Conservation (phyloP, 2,888 invertebrate species). For the Agrilus mali region DNA sequence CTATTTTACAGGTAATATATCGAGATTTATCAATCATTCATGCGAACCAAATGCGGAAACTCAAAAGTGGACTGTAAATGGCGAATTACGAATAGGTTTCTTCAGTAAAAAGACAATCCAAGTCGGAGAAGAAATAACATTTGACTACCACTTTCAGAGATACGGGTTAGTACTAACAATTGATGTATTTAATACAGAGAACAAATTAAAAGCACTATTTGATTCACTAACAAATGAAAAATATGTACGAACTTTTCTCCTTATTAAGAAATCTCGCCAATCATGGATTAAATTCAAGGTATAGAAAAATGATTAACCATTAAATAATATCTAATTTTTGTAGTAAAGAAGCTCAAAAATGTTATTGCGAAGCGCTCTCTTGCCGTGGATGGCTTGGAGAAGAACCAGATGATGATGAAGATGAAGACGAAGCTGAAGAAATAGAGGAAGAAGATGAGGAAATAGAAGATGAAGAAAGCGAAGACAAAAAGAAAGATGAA, state of each 20-base stretch:
- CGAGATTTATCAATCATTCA: conserved; percentile 96
- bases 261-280: no score
- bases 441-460: conserved; percentile 32
- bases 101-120: conserved; percentile 77
- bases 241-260: no score
- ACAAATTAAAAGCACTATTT: no score
- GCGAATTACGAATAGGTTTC: conserved; percentile 90
- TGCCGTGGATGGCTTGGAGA: conserved; percentile 96
- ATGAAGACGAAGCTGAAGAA: conserved; percentile 42
- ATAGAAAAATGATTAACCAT: no score
- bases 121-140: conserved; percentile 91
- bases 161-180: conserved; percentile 61
- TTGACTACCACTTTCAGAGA: conserved; percentile 96
- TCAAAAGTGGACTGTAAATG: conserved; percentile 93
- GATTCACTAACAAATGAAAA: no score
- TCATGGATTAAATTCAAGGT: no score
- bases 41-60: conserved; percentile 98
- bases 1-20: conserved; percentile 58
- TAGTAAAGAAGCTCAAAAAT: conserved; percentile 91
- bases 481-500: conserved; percentile 33
- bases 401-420: conserved; percentile 61
- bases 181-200: background rate
- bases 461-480: conserved; percentile 21
- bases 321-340: background rate
- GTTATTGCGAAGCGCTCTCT: conserved; percentile 78